Base-by-base conservation (phyloP, 2,797 vertebrate species). In the Diplodus puntazzo region DNA sequence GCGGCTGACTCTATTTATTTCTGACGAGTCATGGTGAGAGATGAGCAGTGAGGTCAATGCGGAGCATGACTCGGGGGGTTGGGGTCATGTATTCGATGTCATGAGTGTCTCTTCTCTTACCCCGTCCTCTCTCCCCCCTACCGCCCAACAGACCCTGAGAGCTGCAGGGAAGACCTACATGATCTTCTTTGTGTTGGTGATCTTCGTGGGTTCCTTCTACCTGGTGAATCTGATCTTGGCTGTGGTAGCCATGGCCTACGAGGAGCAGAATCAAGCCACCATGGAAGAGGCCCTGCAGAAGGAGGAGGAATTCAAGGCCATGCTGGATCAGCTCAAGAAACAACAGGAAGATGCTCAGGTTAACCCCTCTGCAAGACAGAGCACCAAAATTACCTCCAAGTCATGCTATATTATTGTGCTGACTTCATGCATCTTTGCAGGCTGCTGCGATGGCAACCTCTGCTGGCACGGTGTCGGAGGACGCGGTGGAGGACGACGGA, bases 221-320 rank as follows among this genome's bases (percentile, higher is more conserved):
- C 89, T 99, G 95, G 98, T 99, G 55, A 99, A 99, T 77, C 94
- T 99, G 64, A 99, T 99, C 75, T 81, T 99, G 96, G 98, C 98
- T 93, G 98, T 99, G 93, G 98, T 99, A 4, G 98, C 98, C 77
- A 99, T 99, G 98, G 98, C 98, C 55, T 99, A 99, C 0, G 98
- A 99, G 87, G 98, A 99, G 88, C 98, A 99, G 94, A 99, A 99
- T 94, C 98, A 99, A 90, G 98, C 98, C n/a, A 99, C 98, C 0
- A 89, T 99, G 93, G 98, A 99, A 87, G 98, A 99, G 88, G 98
- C 98, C 1, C 94, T 93, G 75, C 97, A 94, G 90, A 99, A 99
- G 79, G 98, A 99, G 77, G 96, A 96, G 8, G 98, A 99, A 69
- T 99, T 99, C 89, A 98, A 98, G 79, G 97, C 97, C 71, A 99